These are phyloP conservation scores for Molossus alvarezi DNA, from an alignment of 2,797 vertebrate species.

Conservation along the genomic window DNA sequence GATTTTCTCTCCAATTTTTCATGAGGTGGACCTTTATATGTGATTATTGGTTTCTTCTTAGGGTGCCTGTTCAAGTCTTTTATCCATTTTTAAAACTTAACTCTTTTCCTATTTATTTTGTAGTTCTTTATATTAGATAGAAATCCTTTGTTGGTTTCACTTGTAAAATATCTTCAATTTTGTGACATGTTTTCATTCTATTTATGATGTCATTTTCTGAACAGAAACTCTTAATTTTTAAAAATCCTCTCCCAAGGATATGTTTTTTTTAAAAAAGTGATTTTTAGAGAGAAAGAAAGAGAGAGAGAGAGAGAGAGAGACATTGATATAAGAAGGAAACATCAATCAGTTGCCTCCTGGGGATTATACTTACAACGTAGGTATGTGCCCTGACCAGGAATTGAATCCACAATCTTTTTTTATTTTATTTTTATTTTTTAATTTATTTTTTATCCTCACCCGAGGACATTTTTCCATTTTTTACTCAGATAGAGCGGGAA, in stretches of 20 bases:
- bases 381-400: not conserved
- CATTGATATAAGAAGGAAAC: not conserved
- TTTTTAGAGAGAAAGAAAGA: not conserved
- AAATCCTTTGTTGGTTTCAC: not conserved
- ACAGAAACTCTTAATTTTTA: constrained; percentile 2
- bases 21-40: not conserved
- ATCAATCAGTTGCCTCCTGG: not conserved
- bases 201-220: constrained; percentile 18
- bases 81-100: not conserved
- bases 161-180: not conserved
- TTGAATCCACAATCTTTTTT: not conserved
- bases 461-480: no score
- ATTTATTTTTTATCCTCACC: no score
- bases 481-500: no score
- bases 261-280: not conserved
- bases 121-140: not conserved
- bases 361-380: not conserved
- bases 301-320: not conserved
- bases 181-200: not conserved
- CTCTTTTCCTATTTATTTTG: not conserved
- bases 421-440: no score
- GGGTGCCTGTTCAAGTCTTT: not conserved
- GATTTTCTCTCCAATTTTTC: not conserved
- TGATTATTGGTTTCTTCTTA: not conserved
- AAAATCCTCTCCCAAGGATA: not conserved